These are phyloP conservation scores for Heteromormyrus szaboi DNA, from an alignment of 2,797 vertebrate species.

Conservation along the genomic window DNA sequence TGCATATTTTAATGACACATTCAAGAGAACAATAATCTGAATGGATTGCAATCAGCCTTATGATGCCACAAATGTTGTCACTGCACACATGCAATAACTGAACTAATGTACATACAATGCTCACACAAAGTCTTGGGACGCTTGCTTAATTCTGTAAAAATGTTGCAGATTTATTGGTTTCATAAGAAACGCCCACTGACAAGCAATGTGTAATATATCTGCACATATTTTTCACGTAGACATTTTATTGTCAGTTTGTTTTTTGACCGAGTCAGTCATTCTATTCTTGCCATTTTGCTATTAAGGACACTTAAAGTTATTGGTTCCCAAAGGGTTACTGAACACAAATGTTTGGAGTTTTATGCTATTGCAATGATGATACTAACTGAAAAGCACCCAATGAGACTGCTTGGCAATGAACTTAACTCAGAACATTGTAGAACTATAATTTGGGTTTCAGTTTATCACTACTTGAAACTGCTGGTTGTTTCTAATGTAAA, in stretches of 20 bases:
- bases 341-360: neutral
- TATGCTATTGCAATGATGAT: neutral
- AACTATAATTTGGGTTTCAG: neutral
- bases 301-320: neutral
- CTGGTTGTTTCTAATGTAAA: neutral
- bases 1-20: neutral
- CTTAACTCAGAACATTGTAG: neutral
- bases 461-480: too few species aligned
- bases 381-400: neutral
- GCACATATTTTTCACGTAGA: neutral
- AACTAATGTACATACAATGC: neutral
- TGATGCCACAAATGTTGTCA: neutral
- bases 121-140: neutral
- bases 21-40: neutral
- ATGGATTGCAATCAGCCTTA: neutral
- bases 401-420: neutral
- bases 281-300: neutral
- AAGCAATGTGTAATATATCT: neutral
- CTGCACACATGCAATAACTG: neutral
- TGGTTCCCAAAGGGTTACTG: neutral
- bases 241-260: neutral
- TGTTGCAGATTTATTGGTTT: neutral
- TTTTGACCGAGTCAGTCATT: neutral
- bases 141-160: neutral
- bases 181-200: neutral